A percentile compares a stretch with the other conserved stretches of the same genome.
phyloP scores from a whole-genome alignment of 2,888 invertebrate genomes.

The Junonia oenone region DNA sequence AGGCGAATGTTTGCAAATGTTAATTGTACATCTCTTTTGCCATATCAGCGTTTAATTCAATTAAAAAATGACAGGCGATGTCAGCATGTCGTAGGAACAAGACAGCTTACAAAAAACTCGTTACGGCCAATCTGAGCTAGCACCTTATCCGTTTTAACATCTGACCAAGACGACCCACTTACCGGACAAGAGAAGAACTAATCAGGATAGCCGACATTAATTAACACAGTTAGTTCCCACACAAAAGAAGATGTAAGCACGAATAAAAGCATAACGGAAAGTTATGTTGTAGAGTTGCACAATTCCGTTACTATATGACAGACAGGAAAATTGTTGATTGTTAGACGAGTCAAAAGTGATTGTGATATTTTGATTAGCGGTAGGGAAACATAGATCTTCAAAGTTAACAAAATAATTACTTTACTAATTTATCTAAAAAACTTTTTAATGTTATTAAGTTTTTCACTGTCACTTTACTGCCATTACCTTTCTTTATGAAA shows the following conservation, averaged over 20 bases:
- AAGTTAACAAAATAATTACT: no score
- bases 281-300: constrained; percentile 15
- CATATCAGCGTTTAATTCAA: constrained; percentile 53
- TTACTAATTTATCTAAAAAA: no score
- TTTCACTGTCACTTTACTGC: no score
- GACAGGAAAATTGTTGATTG: neutral
- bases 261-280: constrained; percentile 31
- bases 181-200: constrained; percentile 52
- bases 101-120: constrained; percentile 54
- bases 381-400: neutral
- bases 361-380: neutral
- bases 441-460: no score
- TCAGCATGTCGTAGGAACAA: constrained; percentile 37
- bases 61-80: constrained; percentile 55
- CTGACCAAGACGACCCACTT: constrained; percentile 60
- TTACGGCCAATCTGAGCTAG: constrained; percentile 37
- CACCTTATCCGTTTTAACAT: constrained; percentile 38
- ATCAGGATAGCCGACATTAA: constrained; percentile 66
- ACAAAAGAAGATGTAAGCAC: constrained; percentile 42
- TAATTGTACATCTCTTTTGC: constrained; percentile 36
- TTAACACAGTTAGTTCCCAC: constrained; percentile 55
- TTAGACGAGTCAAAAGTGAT: neutral
- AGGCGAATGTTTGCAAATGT: constrained; percentile 27
- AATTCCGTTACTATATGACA: neutral
- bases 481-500: no score